Evolutionary conservation across 1,140 invertebrate species (phyloP).

Genomic region (Gonatopus flavifemur): DNA sequence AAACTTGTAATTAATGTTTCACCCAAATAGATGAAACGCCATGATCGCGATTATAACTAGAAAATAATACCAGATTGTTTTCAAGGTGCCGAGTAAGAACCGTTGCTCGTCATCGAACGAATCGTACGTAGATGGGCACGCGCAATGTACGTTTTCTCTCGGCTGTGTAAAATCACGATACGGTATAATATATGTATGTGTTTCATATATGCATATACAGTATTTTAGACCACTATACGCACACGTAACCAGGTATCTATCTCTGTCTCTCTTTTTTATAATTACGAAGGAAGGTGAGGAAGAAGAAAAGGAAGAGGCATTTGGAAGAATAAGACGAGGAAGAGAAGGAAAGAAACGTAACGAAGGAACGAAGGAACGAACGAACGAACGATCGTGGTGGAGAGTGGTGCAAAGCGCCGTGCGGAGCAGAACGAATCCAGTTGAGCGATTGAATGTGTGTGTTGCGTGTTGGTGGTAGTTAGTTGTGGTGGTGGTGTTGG

Average conservation of each 20-base stretch:
- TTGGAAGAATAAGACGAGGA: slow-evolving; percentile 16
- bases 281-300: background rate
- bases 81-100: too few species aligned
- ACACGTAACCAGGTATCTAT: background rate
- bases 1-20: too few species aligned
- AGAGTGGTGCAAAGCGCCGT: slow-evolving; percentile 4
- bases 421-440: slow-evolving; percentile 5
- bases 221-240: background rate
- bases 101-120: background rate
- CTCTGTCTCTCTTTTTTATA: background rate
- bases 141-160: slow-evolving; percentile 5
- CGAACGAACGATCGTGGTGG: slow-evolving; percentile 21
- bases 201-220: slow-evolving; percentile 2
- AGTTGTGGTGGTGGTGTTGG: background rate
- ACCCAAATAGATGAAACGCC: too few species aligned
- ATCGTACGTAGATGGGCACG: slow-evolving; percentile 21
- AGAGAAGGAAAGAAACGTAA: slow-evolving; percentile 20
- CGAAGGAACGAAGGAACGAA: slow-evolving; percentile 20
- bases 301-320: background rate
- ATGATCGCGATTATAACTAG: too few species aligned
- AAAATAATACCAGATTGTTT: too few species aligned
- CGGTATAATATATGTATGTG: slow-evolving; percentile 13
- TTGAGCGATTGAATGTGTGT: slow-evolving; percentile 11
- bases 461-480: background rate
- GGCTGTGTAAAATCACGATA: slow-evolving; percentile 7